Evolutionary conservation across 2,888 invertebrate species (phyloP), one percentile per base, ranked within the genome.

Genomic region (Epirrhoe alternata): DNA sequence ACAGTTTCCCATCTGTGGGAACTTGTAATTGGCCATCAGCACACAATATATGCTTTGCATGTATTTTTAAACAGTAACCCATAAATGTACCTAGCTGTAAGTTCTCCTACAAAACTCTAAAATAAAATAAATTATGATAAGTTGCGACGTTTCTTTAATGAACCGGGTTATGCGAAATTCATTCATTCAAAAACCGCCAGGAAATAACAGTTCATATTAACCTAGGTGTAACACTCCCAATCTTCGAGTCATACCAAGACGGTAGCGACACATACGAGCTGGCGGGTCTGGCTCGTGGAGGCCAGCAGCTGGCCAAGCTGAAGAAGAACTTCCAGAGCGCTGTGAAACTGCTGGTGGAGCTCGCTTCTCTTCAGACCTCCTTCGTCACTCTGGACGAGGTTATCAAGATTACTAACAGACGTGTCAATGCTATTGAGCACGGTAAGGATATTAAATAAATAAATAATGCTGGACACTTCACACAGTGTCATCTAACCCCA

Each of bases 391-490:
- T 99, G 56, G 99, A 99, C 89, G 99, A 99, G 89, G 99, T 99
- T 61, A 99, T 99, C 83, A 99, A 99, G 94, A 96, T 99, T 73
- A 99, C 99, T 31, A 99, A 99, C 89, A 95, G 99, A 81, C 97
- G 99, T 95, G 99, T 99, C 17, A 99, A 99, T 86, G 99, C 99
- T 81, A 99, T 99, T 89, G 99, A 99, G 91, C 99, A 99, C 82
- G 98, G 97, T 97, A 84, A 88, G 35, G 24, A n/a, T 5, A 10
- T 10, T 8, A 35, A 35, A 6, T 6, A 35, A 8, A 8, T 35
- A 6, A 7, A n/a, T n/a, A n/a, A n/a, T n/a, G n/a, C n/a, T n/a
- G n/a, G n/a, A n/a, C n/a, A n/a, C n/a, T n/a, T n/a, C n/a, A n/a
- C n/a, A n/a, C n/a, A n/a, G n/a, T n/a, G n/a, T n/a, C n/a, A n/a